These are phyloP conservation scores for Pheosia gnoma DNA, from an alignment of 2,888 invertebrate species.

Conservation along the genomic window DNA sequence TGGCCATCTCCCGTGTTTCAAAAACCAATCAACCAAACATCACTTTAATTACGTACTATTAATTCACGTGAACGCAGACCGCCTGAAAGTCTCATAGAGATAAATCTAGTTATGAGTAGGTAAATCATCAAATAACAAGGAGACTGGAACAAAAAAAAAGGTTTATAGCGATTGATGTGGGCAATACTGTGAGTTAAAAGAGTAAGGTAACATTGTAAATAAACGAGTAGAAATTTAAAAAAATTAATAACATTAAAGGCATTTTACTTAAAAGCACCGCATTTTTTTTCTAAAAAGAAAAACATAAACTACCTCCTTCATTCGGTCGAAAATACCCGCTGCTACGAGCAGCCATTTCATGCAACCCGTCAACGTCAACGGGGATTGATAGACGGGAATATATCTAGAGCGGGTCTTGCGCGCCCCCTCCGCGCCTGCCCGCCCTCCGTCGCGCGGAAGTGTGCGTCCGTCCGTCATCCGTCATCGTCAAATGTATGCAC, in stretches of 20 bases:
- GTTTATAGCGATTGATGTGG: too few relatives aligned
- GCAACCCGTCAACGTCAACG: constrained; percentile 67
- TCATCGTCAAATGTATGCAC: constrained; percentile 65
- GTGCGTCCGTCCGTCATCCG: constrained; percentile 63
- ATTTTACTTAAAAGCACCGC: constrained; percentile 20
- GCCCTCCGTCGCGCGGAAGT: constrained; percentile 39
- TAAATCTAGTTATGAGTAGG: too few relatives aligned
- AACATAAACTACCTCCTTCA: constrained; percentile 31
- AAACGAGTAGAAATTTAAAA: too few relatives aligned
- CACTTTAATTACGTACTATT: too few relatives aligned
- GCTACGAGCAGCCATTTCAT: constrained; percentile 47
- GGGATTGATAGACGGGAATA: constrained; percentile 70
- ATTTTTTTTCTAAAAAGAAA: constrained; percentile 20
- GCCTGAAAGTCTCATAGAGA: too few relatives aligned
- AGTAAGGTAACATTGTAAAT: too few relatives aligned
- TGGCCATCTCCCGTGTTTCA: too few relatives aligned
- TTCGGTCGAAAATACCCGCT: constrained; percentile 43
- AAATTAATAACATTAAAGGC: constrained; percentile 10
- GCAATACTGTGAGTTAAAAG: too few relatives aligned
- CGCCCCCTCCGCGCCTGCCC: constrained; percentile 38
- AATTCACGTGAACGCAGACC: too few relatives aligned
- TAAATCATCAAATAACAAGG: too few relatives aligned
- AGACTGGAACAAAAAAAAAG: too few relatives aligned
- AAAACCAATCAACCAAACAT: too few relatives aligned
- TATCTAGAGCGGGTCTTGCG: constrained; percentile 61